A percentile compares a stretch with the other conserved stretches of the same genome.
Evolutionary conservation across 1,140 invertebrate species (phyloP).

Genomic region (Cherax destructor): DNA sequence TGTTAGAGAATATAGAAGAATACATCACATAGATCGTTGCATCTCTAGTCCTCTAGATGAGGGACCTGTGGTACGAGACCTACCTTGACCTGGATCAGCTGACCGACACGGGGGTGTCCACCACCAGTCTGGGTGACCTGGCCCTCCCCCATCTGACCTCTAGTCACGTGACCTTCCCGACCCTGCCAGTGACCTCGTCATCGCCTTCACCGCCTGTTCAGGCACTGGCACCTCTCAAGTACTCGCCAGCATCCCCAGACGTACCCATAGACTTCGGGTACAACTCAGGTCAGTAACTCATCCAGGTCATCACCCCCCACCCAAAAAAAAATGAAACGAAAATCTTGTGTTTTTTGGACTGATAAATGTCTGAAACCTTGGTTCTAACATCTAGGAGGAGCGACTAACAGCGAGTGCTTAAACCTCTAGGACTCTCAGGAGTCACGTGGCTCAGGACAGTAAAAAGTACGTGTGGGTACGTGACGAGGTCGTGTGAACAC

Average conservation of each 20-base stretch:
- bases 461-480: neutral
- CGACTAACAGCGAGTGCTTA: neutral
- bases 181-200: slow-evolving; percentile 53
- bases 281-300: slow-evolving; percentile 42
- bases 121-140: slow-evolving; percentile 65
- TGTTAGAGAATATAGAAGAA: slow-evolving; percentile 56
- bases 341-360: neutral
- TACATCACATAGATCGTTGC: slow-evolving; percentile 45
- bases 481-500: neutral
- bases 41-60: slow-evolving; percentile 66
- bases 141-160: slow-evolving; percentile 64
- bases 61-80: slow-evolving; percentile 69
- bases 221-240: slow-evolving; percentile 47
- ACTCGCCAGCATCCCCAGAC: slow-evolving; percentile 55
- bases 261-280: slow-evolving; percentile 34
- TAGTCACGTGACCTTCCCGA: slow-evolving; percentile 56
- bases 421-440: neutral
- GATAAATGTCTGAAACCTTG: neutral
- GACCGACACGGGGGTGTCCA: slow-evolving; percentile 60
- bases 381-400: too few species aligned
- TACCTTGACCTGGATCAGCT: slow-evolving; percentile 68
- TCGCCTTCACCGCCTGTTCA: slow-evolving; percentile 50
- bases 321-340: neutral
- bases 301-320: neutral
- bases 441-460: neutral